A percentile compares a stretch with the other conserved stretches of the same genome.
Evolutionary conservation across 2,888 invertebrate species (phyloP).

Genomic region (Zele albiditarsus): DNA sequence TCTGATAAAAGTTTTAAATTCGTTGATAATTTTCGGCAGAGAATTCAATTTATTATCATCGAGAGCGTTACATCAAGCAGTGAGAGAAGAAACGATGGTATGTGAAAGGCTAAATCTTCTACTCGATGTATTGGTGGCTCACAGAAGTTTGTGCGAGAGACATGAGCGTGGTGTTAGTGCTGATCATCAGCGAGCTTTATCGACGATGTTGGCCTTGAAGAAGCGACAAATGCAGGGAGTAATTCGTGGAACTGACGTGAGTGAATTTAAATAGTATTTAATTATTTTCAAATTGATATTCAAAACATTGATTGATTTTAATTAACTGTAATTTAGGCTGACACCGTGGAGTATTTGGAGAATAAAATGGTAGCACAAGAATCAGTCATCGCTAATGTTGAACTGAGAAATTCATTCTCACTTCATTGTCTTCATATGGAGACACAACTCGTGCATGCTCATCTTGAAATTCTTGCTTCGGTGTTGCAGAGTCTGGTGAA

Average conservation of each 20-base stretch:
- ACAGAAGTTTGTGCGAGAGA: conserved; percentile 77
- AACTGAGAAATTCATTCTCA: conserved; percentile 77
- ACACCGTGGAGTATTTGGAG: conserved; percentile 77
- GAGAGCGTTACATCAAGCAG: conserved; percentile 75
- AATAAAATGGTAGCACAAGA: conserved; percentile 79
- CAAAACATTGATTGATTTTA: neutral
- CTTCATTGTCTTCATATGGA: conserved; percentile 79
- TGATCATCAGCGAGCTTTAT: conserved; percentile 78
- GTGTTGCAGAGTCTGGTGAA: conserved; percentile 76
- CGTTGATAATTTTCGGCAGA: conserved; percentile 61
- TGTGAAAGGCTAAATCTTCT: conserved; percentile 76
- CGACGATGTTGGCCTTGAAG: conserved; percentile 78
- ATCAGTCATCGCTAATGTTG: conserved; percentile 77
- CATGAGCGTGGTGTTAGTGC: conserved; percentile 78
- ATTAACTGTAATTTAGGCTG: conserved; percentile 71
- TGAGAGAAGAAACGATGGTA: conserved; percentile 75
- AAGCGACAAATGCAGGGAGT: conserved; percentile 79
- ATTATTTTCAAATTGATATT: neutral
- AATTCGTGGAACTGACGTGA: conserved; percentile 77
- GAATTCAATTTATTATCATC: conserved; percentile 74
- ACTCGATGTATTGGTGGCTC: conserved; percentile 75
- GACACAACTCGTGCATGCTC: conserved; percentile 77
- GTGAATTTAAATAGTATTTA: conserved; percentile 51
- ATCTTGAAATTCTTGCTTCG: conserved; percentile 77
- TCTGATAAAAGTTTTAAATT: neutral